Base-by-base conservation (phyloP, 2,888 invertebrate genomes). In the Drymonia ruficornis region DNA sequence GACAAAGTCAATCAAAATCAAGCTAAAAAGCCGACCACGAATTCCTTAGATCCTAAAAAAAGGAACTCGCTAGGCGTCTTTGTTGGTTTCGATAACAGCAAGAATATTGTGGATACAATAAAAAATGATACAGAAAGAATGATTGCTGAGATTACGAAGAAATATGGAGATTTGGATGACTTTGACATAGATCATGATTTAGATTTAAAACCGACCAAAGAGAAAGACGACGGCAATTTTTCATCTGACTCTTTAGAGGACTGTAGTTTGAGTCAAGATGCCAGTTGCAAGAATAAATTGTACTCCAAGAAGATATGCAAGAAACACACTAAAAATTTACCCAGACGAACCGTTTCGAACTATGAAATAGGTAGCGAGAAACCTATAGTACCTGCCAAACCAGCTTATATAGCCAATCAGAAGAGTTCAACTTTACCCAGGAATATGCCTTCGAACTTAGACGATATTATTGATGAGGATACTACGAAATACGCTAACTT, bases 201-300 rank as follows among this genome's bases (percentile, higher is more conserved):
- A 54, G 92, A 91, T 62, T 63, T 90, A 28, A 84, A 89, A 63
- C 91, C 91, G 0, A 84, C 87, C 4, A 90, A 89, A 61, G 80
- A 78, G 46, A 91, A 92, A 55, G 95, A 95, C 0, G 95, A 95
- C 45, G 95, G 95, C 0, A 96, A 95, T 72, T 96, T 96, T 70
- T 96, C 96, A 49, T 96, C 96, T 0, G 97, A 97, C 85, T 96
- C 96, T 0, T 83, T 97, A 50, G 96, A 97, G 84, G 96, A 96
- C 61, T 95, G 94, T 71, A 94, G 95, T 74, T 81, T 94, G 0
- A 93, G 93, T 63, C 90, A 93, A 70, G 93, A 94, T 47, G 87
- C 86, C 13, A 91, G 90, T 61, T 91, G 91, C 64, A 84, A 92
- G 68, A 93, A 92, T 55, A 93, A 93, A 73, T 76, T 80, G 58